Evolutionary conservation across 2,888 invertebrate genomes (phyloP).

Genomic region (Drosophila anomalata): DNA sequence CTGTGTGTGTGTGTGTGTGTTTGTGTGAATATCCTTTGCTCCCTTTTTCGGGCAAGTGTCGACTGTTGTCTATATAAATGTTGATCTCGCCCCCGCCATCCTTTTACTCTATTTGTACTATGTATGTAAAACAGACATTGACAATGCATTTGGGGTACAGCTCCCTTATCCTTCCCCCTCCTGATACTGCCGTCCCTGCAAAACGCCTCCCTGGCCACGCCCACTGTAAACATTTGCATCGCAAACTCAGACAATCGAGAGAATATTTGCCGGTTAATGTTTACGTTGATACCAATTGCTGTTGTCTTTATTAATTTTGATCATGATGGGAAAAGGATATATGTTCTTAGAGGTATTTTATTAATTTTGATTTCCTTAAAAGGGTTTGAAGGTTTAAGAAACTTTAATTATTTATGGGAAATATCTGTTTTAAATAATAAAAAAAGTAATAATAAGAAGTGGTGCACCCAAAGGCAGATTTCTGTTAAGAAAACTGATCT

Average conservation of each 20-base stretch:
- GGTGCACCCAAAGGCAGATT: too few relatives aligned
- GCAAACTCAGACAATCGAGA: slow-evolving; percentile 46
- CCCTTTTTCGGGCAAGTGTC: slow-evolving; percentile 55
- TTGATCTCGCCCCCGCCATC: slow-evolving; percentile 46
- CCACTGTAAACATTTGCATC: slow-evolving; percentile 54
- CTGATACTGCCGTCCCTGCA: not conserved
- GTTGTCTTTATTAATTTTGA: slow-evolving; percentile 47
- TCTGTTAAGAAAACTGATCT: not conserved
- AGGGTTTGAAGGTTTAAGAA: not conserved
- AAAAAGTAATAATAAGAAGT: too few relatives aligned
- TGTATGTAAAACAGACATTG: slow-evolving; percentile 61
- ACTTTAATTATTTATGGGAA: too few relatives aligned
- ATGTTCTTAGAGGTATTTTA: not conserved
- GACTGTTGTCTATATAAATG: slow-evolving; percentile 58
- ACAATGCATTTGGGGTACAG: slow-evolving; percentile 58
- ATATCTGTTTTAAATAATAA: too few relatives aligned
- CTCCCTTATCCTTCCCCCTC: not conserved
- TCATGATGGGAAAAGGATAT: not conserved
- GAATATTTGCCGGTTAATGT: slow-evolving; percentile 45
- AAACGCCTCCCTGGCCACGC: slow-evolving; percentile 11
- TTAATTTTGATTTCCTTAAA: too few relatives aligned
- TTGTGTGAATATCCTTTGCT: slow-evolving; percentile 32
- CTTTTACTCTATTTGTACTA: slow-evolving; percentile 17
- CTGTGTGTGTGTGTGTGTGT: slow-evolving; percentile 6
- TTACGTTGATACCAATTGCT: slow-evolving; percentile 51